Evolutionary conservation across 2,113 vertebrate genomes (phyloP), one percentile per base, ranked within the genome.

Genomic region (Hoplias malabaricus): DNA sequence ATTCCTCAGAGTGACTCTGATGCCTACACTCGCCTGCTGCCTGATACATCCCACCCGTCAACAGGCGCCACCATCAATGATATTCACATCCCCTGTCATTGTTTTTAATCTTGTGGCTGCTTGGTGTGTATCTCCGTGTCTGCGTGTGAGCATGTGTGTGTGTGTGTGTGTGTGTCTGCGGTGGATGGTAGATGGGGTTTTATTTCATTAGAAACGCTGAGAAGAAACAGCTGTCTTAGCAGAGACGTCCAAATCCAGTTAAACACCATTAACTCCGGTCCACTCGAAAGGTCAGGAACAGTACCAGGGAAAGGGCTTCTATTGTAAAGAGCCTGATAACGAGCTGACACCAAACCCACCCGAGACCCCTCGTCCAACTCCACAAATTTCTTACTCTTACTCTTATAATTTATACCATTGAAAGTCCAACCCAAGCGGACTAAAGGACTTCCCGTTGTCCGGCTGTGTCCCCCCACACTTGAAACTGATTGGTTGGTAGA

Each of bases 211-310:
- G 33, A 27, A 19, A 27, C 10, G 25, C 57, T 59, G 71, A 71
- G 66, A 36, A 82, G 65, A 82, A 82, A 70, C 81, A 82, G 76
- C 80, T 75, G 76, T 70, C 57, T 54, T 19, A 33, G 57, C 53
- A 36, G 36, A 13, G 61, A 31, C 16, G 21, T 56, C 38, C 16
- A 63, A 79, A 82, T 79, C 72, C 63, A 34, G 66, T 82, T 82
- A 79, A 63, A 75, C 40, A 25, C 65, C 66, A 65, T 56, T 69
- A 75, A 76, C 46, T 5, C 31, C 2, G 54, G 36, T 57, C 65
- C 25, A 27, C 67, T 79, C 71, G 46, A 66, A 79, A 75, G 66
- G 76, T 82, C 81, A 71, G 16, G 56, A 53, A 75, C 71, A 71
- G 23, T 69, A 59, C 79, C 40, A 65, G 46, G n/a, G 56, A 66